Base-by-base conservation (phyloP, 2,113 vertebrate species). In the Lepus timidus region DNA sequence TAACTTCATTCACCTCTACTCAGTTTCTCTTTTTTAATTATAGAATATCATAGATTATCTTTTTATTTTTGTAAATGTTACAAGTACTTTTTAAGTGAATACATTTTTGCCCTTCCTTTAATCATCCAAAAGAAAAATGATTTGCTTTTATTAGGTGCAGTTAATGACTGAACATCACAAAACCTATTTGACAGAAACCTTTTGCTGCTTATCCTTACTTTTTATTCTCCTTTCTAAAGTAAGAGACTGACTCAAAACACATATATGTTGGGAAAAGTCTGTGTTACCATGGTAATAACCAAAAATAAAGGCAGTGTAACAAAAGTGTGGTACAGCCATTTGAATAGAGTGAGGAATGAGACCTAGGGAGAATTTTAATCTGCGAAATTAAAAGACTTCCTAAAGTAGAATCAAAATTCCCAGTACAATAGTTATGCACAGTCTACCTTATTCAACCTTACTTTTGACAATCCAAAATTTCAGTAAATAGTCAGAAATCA, bases 241-340 rank as follows among this genome's bases (percentile, higher is more conserved):
- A 95, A 97, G 76, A 92, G 93, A 96, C 96, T 96, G 96, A 25
- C 19, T 96, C 87, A 97, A 98, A 61, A 88, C 95, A 73, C 58
- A 82, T 97, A 71, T 95, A 96, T 93, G 93, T 96, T 94, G 88
- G 70, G 88, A 95, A 91, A 96, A 95, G 71, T 94, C 96, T 83
- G 17, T 49, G 96, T 98, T 97, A 96, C 94, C 96, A 98, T 97
- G 94, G 88, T 36, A 97, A 97, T 97, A 81, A 83, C 74, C 64
- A 97, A 92, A 97, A 98, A 96, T 96, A 96, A 98, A 96, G 88
- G 75, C 90, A 85, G 12, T 49, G 14, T 93, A 67, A 96, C 51
- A 78, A 81, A 97, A 96, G 74, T 58, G 44, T 64, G 74, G 39
- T 2, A 0, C 68, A 55, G 61, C 3, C 29, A 91, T 93, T 80